Base-by-base conservation (phyloP, 2,888 invertebrate genomes). In the Galeopsomyia nigrocyanea region DNA sequence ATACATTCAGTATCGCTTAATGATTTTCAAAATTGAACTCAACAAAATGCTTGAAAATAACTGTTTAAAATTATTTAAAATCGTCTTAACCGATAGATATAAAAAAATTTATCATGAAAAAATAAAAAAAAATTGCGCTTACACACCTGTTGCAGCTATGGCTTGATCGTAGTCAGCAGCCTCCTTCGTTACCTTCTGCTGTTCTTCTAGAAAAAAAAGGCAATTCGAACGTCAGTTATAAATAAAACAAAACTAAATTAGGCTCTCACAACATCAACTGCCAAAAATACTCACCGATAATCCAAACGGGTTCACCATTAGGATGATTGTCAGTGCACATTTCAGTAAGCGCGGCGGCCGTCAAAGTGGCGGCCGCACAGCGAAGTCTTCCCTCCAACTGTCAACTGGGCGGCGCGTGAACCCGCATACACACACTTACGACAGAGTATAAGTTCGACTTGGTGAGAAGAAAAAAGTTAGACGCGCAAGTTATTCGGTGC, bases 131-230 rank as follows among this genome's bases (percentile, higher is more conserved):
- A 46, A 13, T 17, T 26, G 39, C n/a, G 16, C 26, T 49, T 55
- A 75, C 78, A 71, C 62, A 82, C 91, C 90, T 0, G 92, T 91
- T 16, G 90, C 90, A 0, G 89, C 87, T 60, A 93, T 91, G 0
- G 93, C 93, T 46, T 88, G 88, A 78, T 93, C 92, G 83, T 92
- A 93, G 82, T 92, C 91, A 0, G 90, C 89, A 19, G 76, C 21
- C 14, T 67, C n/a, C 39, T 16, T 67, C n/a, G 47, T 22, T n/a
- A 16, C 10, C 51, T 64, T 46, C 16, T 39, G 26, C 46, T 47
- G 17, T 39, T 50, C 67, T 51, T 56, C 70, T 67, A 26, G 7
- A 53, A 51, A 21, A 57, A 50, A 57, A 61, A 60, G 19, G n/a
- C 14, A 39, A 31, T 3, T n/a, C 39, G 21, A 51, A 50, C 26